Evolutionary conservation across 1,140 invertebrate genomes (phyloP).

Genomic region (Bombus difficillimus): DNA sequence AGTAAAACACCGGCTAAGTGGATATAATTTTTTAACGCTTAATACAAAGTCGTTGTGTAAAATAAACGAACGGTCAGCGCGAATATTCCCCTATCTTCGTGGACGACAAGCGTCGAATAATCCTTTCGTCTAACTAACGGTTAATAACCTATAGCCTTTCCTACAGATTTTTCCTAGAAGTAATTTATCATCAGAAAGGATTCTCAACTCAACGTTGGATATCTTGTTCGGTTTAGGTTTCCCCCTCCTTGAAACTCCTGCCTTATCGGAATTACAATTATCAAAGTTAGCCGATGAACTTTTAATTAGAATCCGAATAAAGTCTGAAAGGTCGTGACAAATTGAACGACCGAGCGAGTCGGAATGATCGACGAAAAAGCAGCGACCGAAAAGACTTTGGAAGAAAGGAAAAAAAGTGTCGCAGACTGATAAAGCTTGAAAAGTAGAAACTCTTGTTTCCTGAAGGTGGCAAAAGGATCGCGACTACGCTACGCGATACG

Average conservation of each 20-base stretch:
- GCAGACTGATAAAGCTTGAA: background rate
- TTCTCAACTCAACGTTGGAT: background rate
- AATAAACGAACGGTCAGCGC: background rate
- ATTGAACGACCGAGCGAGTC: slow-evolving; percentile 6
- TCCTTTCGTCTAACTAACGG: background rate
- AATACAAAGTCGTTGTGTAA: background rate
- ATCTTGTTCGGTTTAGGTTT: slow-evolving; percentile 12
- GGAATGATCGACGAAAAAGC: slow-evolving; percentile 24
- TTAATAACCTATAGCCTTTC: background rate
- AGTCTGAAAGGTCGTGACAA: slow-evolving; percentile 7
- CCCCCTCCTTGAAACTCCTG: slow-evolving; percentile 20
- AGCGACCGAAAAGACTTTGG: background rate
- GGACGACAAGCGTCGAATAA: background rate
- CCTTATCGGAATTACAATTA: slow-evolving; percentile 29
- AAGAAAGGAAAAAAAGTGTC: background rate
- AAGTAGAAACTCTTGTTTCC: background rate
- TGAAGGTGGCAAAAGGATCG: background rate
- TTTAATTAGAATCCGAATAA: slow-evolving; percentile 59
- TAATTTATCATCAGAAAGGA: background rate
- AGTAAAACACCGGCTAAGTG: too few species aligned
- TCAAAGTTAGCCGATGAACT: slow-evolving; percentile 33
- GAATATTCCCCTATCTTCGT: background rate
- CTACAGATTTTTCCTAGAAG: background rate
- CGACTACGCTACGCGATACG: background rate
- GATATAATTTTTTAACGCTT: background rate